Evolutionary conservation across 2,113 vertebrate species (phyloP).

Genomic region (Desmodus rotundus): DNA sequence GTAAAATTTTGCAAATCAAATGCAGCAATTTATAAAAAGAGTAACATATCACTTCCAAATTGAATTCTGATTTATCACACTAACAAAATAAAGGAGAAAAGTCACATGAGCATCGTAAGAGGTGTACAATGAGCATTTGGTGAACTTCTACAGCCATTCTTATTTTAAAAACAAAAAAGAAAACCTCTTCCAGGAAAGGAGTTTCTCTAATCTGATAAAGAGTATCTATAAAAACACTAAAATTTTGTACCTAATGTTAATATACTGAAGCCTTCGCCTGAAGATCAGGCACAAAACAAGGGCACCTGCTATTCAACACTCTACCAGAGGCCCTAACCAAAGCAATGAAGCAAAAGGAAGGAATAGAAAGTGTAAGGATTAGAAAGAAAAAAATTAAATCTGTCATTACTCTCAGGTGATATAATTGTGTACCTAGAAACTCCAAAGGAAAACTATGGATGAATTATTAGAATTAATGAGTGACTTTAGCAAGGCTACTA

Average conservation of each 20-base stretch:
- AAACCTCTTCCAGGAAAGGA: background rate
- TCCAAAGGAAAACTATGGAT: background rate
- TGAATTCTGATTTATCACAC: background rate
- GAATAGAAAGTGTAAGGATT: background rate
- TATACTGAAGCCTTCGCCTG: background rate
- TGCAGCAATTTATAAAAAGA: background rate
- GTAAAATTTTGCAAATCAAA: conserved; percentile 2
- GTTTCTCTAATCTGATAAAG: background rate
- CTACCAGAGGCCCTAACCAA: background rate
- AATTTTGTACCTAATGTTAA: background rate
- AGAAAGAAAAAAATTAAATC: background rate
- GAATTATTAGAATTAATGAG: conserved; percentile 1
- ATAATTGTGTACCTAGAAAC: background rate
- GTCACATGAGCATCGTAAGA: background rate
- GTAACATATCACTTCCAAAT: background rate
- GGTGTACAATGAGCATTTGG: background rate
- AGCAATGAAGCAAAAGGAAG: background rate
- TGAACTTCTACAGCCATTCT: background rate
- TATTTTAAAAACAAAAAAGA: conserved; percentile 17
- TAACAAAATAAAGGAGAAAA: background rate
- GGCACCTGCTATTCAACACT: background rate
- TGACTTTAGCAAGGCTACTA: background rate
- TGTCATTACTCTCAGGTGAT: background rate
- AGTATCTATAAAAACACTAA: background rate
- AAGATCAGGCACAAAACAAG: background rate